Percentiles rank a stretch among this genome's conserved stretches.
phyloP scores from a whole-genome alignment of 2,797 vertebrate genomes.

The Pseudopleuronectes americanus region DNA sequence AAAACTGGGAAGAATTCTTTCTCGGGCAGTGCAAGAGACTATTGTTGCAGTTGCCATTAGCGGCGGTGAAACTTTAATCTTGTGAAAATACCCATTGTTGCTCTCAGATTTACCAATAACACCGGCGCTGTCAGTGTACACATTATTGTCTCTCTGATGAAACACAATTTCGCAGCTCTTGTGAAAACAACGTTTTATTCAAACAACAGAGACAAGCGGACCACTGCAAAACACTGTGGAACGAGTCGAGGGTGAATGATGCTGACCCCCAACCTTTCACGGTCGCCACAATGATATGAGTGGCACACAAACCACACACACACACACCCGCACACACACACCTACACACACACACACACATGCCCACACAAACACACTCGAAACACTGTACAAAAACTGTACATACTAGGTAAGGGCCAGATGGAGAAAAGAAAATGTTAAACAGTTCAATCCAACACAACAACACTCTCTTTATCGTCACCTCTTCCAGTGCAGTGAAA shows the following conservation, averaged over 20 bases:
- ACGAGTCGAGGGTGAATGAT: slow-evolving; percentile 76
- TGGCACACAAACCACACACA: slow-evolving; percentile 41
- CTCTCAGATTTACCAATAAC: slow-evolving; percentile 56
- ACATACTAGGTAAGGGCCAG: slow-evolving; percentile 70
- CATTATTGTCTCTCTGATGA: slow-evolving; percentile 50
- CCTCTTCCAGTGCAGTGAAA: slow-evolving; percentile 75
- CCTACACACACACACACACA: slow-evolving; percentile 70
- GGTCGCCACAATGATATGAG: slow-evolving; percentile 49
- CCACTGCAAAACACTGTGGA: slow-evolving; percentile 90
- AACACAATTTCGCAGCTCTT: slow-evolving; percentile 52
- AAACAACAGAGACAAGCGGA: slow-evolving; percentile 91
- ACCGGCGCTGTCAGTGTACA: slow-evolving; percentile 40
- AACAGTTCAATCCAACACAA: slow-evolving; percentile 86
- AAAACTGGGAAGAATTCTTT: slow-evolving; percentile 78
- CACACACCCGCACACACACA: slow-evolving; percentile 32
- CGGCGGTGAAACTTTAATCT: slow-evolving; percentile 65
- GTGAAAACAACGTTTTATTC: slow-evolving; percentile 93
- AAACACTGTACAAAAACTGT: slow-evolving; percentile 86
- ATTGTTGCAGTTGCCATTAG: slow-evolving; percentile 77
- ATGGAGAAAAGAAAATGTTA: slow-evolving; percentile 75
- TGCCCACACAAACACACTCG: slow-evolving; percentile 69
- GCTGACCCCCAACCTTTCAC: slow-evolving; percentile 50
- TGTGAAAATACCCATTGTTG: slow-evolving; percentile 69
- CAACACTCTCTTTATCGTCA: slow-evolving; percentile 74
- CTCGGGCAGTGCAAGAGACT: slow-evolving; percentile 66